These are phyloP conservation scores for Antennarius maculatus DNA, from an alignment of 2,797 vertebrate genomes.

Conservation along the genomic window DNA sequence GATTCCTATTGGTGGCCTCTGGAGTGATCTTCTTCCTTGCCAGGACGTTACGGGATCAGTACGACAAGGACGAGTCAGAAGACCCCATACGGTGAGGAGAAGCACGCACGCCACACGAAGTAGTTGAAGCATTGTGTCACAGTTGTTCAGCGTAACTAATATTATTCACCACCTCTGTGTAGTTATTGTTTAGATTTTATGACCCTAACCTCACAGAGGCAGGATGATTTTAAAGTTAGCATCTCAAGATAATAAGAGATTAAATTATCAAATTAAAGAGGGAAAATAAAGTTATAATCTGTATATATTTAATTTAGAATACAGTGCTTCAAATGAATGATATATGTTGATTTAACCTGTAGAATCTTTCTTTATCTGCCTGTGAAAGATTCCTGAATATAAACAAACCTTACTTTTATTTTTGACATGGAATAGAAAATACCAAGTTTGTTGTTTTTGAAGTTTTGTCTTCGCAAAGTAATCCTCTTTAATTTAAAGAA, in stretches of 20 bases:
- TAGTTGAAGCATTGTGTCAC: neutral
- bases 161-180: neutral
- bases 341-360: neutral
- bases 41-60: conserved; percentile 88
- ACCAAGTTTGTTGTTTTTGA: conserved; percentile 19
- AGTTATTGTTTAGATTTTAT: too few species aligned
- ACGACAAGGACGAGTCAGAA: conserved; percentile 86
- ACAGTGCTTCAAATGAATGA: neutral
- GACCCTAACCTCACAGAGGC: too few species aligned
- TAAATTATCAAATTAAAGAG: too few species aligned
- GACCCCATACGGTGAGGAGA: conserved; percentile 84
- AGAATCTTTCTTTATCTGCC: neutral
- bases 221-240: neutral
- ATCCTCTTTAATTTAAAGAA: conserved; percentile 29
- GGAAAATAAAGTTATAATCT: neutral
- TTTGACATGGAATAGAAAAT: conserved; percentile 25
- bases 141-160: neutral
- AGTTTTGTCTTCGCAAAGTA: conserved; percentile 19
- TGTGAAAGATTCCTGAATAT: neutral
- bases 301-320: neutral
- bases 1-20: conserved; percentile 89
- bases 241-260: neutral
- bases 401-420: conserved; percentile 12
- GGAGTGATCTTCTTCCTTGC: conserved; percentile 90
- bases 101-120: too few species aligned